Conservation (phyloP, 2,888 invertebrate species). For the Sphaerophoria rueppellii region DNA sequence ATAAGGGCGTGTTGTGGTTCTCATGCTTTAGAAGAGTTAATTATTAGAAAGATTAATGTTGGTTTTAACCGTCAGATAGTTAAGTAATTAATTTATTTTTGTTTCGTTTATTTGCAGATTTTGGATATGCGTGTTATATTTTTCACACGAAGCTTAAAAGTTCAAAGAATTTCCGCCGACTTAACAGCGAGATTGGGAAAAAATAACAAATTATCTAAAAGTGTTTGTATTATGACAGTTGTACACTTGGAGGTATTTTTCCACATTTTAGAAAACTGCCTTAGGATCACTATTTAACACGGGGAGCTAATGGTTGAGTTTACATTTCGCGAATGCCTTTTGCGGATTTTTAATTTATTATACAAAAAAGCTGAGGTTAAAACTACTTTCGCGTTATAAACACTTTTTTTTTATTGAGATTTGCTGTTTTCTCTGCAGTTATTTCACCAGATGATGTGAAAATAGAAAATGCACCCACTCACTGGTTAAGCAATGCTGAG, state of each 20-base stretch:
- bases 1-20: slow-evolving; percentile 11
- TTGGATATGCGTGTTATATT: slow-evolving; percentile 34
- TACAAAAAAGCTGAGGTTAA: too few relatives aligned
- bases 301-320: not conserved
- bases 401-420: too few relatives aligned
- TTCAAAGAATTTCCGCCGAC: slow-evolving; percentile 10
- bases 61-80: not conserved
- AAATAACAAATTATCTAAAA: not conserved
- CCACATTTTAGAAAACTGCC: slow-evolving; percentile 5
- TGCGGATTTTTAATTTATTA: not conserved
- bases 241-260: not conserved
- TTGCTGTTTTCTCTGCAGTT: too few relatives aligned
- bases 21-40: not conserved
- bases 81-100: slow-evolving; percentile 8
- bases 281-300: slow-evolving; percentile 6
- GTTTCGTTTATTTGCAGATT: slow-evolving; percentile 5
- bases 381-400: too few relatives aligned
- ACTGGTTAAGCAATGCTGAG: not conserved
- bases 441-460: not conserved
- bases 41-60: slow-evolving; percentile 39
- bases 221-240: slow-evolving; percentile 25
- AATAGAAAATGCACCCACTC: not conserved
- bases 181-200: not conserved
- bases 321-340: not conserved
- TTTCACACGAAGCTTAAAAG: slow-evolving; percentile 28